These are phyloP conservation scores for Thera obeliscata DNA, from an alignment of 2,888 invertebrate species.

Conservation along the genomic window DNA sequence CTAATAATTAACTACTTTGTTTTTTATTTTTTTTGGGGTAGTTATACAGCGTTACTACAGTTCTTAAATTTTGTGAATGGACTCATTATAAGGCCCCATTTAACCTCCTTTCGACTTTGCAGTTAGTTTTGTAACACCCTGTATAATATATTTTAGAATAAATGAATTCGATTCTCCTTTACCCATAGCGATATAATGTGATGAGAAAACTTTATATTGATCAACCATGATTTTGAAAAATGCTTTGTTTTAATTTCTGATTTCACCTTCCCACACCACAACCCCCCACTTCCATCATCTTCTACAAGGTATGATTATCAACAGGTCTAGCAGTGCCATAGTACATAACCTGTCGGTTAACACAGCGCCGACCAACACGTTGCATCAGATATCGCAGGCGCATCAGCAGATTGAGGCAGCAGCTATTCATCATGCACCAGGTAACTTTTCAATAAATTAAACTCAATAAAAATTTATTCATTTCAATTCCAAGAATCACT, in stretches of 20 bases:
- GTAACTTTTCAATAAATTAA: constrained; percentile 46
- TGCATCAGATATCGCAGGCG: constrained; percentile 85
- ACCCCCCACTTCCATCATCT: too few species aligned
- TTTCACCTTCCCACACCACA: not conserved
- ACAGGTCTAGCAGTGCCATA: constrained; percentile 68
- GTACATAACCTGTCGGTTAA: constrained; percentile 73
- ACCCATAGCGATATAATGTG: constrained; percentile 35
- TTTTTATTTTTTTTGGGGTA: too few species aligned
- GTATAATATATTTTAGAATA: too few species aligned
- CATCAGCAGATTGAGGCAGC: constrained; percentile 81
- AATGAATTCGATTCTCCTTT: too few species aligned
- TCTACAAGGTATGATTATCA: not conserved
- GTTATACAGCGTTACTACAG: too few species aligned
- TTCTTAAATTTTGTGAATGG: too few species aligned
- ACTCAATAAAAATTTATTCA: too few species aligned
- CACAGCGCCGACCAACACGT: constrained; percentile 70
- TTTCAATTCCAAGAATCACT: too few species aligned
- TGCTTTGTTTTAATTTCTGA: constrained; percentile 58
- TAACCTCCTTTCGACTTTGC: too few species aligned
- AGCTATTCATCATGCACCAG: constrained; percentile 72
- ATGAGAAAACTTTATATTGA: constrained; percentile 70
- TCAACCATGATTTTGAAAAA: constrained; percentile 57
- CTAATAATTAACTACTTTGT: too few species aligned
- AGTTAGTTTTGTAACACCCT: too few species aligned
- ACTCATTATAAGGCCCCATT: too few species aligned